Base-by-base conservation (phyloP, 2,888 invertebrate species). In the Phymatocera aterrima region DNA sequence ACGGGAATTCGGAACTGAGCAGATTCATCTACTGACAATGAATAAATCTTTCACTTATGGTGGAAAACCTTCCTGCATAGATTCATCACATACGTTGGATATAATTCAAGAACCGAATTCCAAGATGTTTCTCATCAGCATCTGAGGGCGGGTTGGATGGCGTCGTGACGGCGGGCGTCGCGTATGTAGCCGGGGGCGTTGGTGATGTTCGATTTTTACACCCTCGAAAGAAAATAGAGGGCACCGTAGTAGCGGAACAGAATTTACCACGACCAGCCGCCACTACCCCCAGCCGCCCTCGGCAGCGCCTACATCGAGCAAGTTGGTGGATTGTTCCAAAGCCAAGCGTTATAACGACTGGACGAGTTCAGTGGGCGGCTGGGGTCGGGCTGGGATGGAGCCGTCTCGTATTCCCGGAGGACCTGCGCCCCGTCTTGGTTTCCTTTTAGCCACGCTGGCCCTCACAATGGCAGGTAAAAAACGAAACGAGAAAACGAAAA, bases 381-480 rank as follows among this genome's bases (percentile, higher is more conserved):
- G 85, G 87, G 84, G 85, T 85, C 86, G 84, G 82, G 81, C 84
- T 83, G 84, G 72, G 78, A 89, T 89, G 89, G 89, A 89, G 83
- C 83, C 88, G 74, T 85, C 87, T 79, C 86, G 89, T 83, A 86
- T 89, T 83, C 87, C 89, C 81, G 85, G 88, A 83, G 85, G 86
- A 82, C 88, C 89, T 79, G 88, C 85, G 81, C 90, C 90, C 65
- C 88, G 90, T 82, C 87, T 91, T 65, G 81, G 91, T 80, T 91
- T 91, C 80, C 89, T 92, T 74, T 85, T 91, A 57, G 88, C 89
- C 79, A 92, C 92, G 78, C 85, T 89, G 79, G 82, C 86, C 18
- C 86, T 89, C 70, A 88, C 89, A 61, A 83, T 87, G 64, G 88
- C 89, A 87, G 89, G 89, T 89, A 87, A 87, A 81, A 6, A 37